Evolutionary conservation across 2,888 invertebrate genomes (phyloP), one percentile per base, ranked within the genome.

Genomic region (Blomia tropicalis): DNA sequence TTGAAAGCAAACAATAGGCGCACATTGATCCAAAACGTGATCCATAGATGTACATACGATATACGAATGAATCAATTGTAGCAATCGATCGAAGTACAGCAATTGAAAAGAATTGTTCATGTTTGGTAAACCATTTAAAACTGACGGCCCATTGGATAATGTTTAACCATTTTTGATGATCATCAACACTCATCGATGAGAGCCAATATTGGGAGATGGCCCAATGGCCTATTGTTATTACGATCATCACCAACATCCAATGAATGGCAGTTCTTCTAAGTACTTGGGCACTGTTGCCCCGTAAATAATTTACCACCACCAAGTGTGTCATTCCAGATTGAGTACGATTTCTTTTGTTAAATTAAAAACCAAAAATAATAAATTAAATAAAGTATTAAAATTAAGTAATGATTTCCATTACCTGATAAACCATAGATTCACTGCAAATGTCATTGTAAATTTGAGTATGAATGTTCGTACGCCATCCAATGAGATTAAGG

Each of bases 31-130:
- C 62, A 22, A 62, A 62, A 14, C 62, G 54, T 19, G 32, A 23
- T 11, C 62, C 62, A 23, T 62, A 62, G 2, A 41, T 62, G 27
- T 62, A 62, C 62, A 62, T 62, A 2, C 62, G 62, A 19, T 62
- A 62, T 1, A 62, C 54, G 27, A 62, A 62, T 30, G 62, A 62
- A 11, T 62, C 62, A n/a, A 62, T 17, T 4, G 62, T 32, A 41
- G 62, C 62, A 36, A 62, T 62, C 29, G 54, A 54, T 54, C 54
- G 62, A 2, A 62, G 32, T n/a, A 62, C n/a, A 2, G 54, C 62
- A 31, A 54, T 43, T 19, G 62, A 41, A 27, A 62, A n/a, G 32
- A 47, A 47, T 22, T 22, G 7, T 11, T 47, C 23, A n/a, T 47
- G 7, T 11, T 22, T 27, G 7, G 7, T 22, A 19, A 47, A 47